A percentile compares a stretch with the other conserved stretches of the same genome.
Evolutionary conservation across 1,140 invertebrate species (phyloP).

Genomic region (Drosophila asahinai): DNA sequence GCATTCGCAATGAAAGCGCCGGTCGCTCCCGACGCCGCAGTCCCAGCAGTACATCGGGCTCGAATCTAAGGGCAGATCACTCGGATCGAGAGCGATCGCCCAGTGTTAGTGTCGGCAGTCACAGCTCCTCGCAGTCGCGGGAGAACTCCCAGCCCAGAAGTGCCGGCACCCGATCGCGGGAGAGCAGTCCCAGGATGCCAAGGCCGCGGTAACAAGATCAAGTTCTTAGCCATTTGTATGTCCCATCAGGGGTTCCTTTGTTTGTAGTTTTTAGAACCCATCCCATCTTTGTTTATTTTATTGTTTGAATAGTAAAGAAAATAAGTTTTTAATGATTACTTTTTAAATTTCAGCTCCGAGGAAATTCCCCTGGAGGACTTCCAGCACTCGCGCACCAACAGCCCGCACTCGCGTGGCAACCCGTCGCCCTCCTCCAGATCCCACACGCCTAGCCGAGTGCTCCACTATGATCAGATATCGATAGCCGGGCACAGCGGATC

Average conservation of each 20-base stretch:
- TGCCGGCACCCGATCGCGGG: constrained; percentile 87
- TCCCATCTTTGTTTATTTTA: neutral
- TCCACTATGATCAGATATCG: constrained; percentile 85
- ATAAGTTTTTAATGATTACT: neutral
- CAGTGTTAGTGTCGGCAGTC: constrained; percentile 65
- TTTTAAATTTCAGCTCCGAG: constrained; percentile 86
- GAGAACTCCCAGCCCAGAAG: constrained; percentile 70
- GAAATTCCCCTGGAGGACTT: constrained; percentile 95
- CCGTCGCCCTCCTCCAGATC: constrained; percentile 75
- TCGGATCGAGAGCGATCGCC: constrained; percentile 67
- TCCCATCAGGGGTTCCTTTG: constrained; percentile 1
- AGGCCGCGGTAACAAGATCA: constrained; percentile 86
- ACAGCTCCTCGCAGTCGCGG: constrained; percentile 75
- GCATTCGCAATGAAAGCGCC: constrained; percentile 80
- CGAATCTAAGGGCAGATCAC: constrained; percentile 38
- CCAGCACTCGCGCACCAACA: constrained; percentile 85
- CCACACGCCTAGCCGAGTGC: constrained; percentile 75
- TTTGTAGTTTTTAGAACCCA: neutral
- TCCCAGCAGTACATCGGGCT: constrained; percentile 61
- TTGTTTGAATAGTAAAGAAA: neutral
- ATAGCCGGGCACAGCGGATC: constrained; percentile 85
- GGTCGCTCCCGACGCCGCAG: constrained; percentile 77
- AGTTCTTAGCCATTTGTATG: constrained; percentile 9
- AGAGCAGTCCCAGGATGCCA: constrained; percentile 90
- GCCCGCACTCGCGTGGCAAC: constrained; percentile 72